Base-by-base conservation (phyloP, 2,113 vertebrate species). In the Azemiops feae region DNA sequence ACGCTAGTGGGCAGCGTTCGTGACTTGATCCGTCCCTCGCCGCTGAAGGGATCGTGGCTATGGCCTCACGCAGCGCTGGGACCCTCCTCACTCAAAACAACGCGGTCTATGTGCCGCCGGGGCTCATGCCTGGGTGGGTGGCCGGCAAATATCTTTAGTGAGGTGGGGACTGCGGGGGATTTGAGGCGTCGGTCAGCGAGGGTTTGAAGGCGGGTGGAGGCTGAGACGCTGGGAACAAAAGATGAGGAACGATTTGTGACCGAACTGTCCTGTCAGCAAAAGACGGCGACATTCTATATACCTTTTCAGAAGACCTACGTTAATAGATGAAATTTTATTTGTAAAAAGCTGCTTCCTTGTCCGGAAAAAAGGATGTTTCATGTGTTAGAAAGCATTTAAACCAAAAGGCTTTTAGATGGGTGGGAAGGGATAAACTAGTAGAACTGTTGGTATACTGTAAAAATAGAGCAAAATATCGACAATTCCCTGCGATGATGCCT, bases 51-150 rank as follows among this genome's bases (percentile, higher is more conserved):
- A 81, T 9, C 39, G 52, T 93, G 12, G 92, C 93, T 94, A 97
- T 98, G 97, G 96, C 96, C 58, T 96, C 94, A 12, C 92, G 96
- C 89, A 92, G 96, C 5, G 93, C 96, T 0, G 96, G 97, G 90
- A 96, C 95, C 9, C 93, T 97, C 0, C 88, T 96, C 87, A 97
- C 94, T 3, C 95, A 94, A 34, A 94, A 94, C 94, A 97, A 92
- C 23, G 95, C 94, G 22, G 86, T 94, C 88, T 97, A 97, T 53
- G 58, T 97, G 93, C 95, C 97, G 55, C 97, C 97, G 1, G 93
- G 97, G 45, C 94, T 98, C 92, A 96, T 97, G 97, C 97, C 97
- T 0, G 95, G 97, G 96, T 96, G 54, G 74, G 92, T 89, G 50
- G 16, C 12, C 8, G 5, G 20, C 8, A 43, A 81, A 50, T 18